Conservation (phyloP, 2,797 vertebrate species). For the Champsocephalus esox region DNA sequence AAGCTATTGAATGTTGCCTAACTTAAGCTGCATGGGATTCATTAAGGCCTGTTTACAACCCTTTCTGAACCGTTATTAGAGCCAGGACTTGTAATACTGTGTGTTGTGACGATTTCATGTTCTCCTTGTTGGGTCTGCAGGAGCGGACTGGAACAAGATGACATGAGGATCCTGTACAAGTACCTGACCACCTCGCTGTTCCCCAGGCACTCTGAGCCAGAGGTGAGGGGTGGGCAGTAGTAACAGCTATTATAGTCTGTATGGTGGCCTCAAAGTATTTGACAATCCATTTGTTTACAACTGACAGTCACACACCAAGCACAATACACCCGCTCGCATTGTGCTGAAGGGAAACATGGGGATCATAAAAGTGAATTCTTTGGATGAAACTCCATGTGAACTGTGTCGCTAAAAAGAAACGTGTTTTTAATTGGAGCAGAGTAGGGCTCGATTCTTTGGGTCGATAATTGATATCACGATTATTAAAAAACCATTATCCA, state of each 20-base stretch:
- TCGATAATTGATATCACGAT: no score
- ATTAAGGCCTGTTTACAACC: neutral
- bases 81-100: neutral
- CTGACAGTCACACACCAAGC: no score
- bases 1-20: slow-evolving; percentile 28
- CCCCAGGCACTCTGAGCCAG: slow-evolving; percentile 95
- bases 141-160: slow-evolving; percentile 98
- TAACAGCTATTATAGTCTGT: no score
- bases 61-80: neutral
- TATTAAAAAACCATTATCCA: no score
- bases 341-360: no score
- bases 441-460: no score
- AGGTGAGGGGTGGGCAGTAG: slow-evolving; percentile 83
- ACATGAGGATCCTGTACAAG: slow-evolving; percentile 98
- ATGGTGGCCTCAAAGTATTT: no score
- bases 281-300: no score
- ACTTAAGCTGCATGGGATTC: slow-evolving; percentile 17
- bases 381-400: neutral
- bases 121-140: slow-evolving; percentile 71
- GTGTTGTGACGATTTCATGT: neutral
- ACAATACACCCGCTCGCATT: no score
- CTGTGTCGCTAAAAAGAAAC: neutral
- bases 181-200: slow-evolving; percentile 98
- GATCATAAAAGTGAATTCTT: no score
- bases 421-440: neutral